These are phyloP conservation scores for Trichopria drosophilae DNA, from an alignment of 2,888 invertebrate species.

Conservation along the genomic window DNA sequence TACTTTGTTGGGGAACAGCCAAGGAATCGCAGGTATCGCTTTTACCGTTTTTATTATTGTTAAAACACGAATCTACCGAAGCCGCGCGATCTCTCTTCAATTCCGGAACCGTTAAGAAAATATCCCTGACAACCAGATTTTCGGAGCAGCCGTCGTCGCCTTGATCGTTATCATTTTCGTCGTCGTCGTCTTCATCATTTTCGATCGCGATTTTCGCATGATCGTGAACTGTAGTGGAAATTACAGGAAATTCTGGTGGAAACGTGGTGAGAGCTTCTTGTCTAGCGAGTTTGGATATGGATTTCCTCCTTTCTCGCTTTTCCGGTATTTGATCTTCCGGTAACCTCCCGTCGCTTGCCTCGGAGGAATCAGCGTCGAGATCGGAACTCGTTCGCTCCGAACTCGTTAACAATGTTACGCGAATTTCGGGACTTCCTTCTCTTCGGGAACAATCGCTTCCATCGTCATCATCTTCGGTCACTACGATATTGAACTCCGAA, in stretches of 20 bases:
- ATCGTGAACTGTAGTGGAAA: no score
- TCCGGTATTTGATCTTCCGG: conserved; percentile 38
- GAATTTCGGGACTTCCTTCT: conserved; percentile 51
- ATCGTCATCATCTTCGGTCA: conserved; percentile 25
- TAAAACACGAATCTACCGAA: conserved; percentile 85
- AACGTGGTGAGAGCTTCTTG: conserved; percentile 79
- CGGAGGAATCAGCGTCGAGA: conserved; percentile 31
- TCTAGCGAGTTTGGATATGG: conserved; percentile 68
- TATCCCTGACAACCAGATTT: conserved; percentile 65
- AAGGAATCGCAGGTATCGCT: conserved; percentile 72
- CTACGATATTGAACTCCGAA: conserved; percentile 25
- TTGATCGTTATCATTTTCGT: conserved; percentile 37
- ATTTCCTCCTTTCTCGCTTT: conserved; percentile 66
- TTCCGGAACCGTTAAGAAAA: conserved; percentile 80
- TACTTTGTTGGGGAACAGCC: conserved; percentile 72
- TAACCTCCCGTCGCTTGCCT: conserved; percentile 47
- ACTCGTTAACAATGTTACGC: conserved; percentile 43
- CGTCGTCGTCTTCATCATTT: conserved; percentile 39
- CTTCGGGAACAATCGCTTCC: conserved; percentile 39
- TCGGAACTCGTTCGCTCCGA: conserved; percentile 26
- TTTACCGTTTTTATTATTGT: conserved; percentile 70
- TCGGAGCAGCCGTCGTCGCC: conserved; percentile 28
- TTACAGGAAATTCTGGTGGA: conserved; percentile 46
- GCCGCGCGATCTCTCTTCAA: conserved; percentile 82
- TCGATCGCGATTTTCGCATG: no score